These are phyloP conservation scores for Valencia hispanica DNA, from an alignment of 2,797 vertebrate genomes.

Conservation along the genomic window DNA sequence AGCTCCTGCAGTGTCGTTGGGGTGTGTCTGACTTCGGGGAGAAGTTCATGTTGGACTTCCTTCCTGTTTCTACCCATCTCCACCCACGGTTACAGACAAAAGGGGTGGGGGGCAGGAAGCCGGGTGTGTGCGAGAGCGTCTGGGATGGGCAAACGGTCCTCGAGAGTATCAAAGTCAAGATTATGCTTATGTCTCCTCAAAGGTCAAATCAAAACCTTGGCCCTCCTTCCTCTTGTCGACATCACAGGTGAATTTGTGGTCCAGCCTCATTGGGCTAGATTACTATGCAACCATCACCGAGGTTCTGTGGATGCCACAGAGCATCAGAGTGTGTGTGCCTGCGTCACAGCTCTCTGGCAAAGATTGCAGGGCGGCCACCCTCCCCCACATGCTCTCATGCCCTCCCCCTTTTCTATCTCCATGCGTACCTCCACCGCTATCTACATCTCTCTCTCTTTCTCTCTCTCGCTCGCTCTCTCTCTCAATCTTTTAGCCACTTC, in stretches of 20 bases:
- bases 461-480: constrained; percentile 23
- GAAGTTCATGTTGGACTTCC: constrained; percentile 80
- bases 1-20: constrained; percentile 51
- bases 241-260: constrained; percentile 29
- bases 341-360: constrained; percentile 72
- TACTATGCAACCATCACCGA: not conserved
- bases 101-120: constrained; percentile 50
- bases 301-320: constrained; percentile 60
- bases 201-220: constrained; percentile 25
- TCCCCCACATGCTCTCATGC: constrained; percentile 71
- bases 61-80: constrained; percentile 78
- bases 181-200: constrained; percentile 1
- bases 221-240: constrained; percentile 28
- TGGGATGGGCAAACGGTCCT: constrained; percentile 36
- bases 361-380: constrained; percentile 70
- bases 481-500: constrained; percentile 59
- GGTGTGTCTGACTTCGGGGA: constrained; percentile 68
- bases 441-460: constrained; percentile 35
- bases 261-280: not conserved
- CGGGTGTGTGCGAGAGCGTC: too few relatives aligned
- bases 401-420: constrained; percentile 61
- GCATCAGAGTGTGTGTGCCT: constrained; percentile 32
- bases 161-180: constrained; percentile 16
- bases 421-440: constrained; percentile 59
- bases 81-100: constrained; percentile 72